Evolutionary conservation across 2,888 invertebrate genomes (phyloP), one percentile per base, ranked within the genome.

Genomic region (Microctonus aethiopoides): DNA sequence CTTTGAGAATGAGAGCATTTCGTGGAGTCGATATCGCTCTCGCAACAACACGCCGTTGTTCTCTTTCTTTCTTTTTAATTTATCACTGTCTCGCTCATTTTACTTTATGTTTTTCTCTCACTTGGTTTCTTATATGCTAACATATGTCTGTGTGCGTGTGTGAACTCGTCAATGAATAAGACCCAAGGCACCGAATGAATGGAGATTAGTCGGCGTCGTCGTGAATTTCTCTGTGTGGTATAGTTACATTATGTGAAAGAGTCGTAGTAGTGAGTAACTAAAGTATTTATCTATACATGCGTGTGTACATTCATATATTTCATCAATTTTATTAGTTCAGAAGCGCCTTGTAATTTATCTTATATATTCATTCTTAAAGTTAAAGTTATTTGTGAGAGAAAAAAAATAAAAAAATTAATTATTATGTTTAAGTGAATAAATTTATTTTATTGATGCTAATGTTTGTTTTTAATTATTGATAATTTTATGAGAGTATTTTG

Each of bases 151-250:
- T 13, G n/a, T 13, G n/a, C 46, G 46, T 16, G 46, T 46, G 16
- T 46, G 16, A 16, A 16, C 46, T 75, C 70, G 79, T 80, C 79
- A 78, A 79, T 79, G 78, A 81, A 78, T 80, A 77, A 79, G 76
- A 70, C 70, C 46, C 46, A 46, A 46, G 46, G 67, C n/a, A 74
- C 75, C 76, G 79, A 80, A 82, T 83, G 81, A 83, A 82, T 80
- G 80, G 77, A 76, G 76, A 79, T 81, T 75, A 79, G 75, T 72
- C 74, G 76, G 68, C 74, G 71, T 72, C 72, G 52, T 52, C 46
- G 62, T 62, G 46, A 39, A 62, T 56, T 62, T 52, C 68, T 46
- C 62, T 26, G 34, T 20, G 24, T 34, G 22, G 13, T 54, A 22
- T 22, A 22, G 68, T 68, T 72, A 62, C 60, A 74, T 77, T 74